Conservation (phyloP, 92 coral and sea anemone species). For the Meandrina meandrites region DNA sequence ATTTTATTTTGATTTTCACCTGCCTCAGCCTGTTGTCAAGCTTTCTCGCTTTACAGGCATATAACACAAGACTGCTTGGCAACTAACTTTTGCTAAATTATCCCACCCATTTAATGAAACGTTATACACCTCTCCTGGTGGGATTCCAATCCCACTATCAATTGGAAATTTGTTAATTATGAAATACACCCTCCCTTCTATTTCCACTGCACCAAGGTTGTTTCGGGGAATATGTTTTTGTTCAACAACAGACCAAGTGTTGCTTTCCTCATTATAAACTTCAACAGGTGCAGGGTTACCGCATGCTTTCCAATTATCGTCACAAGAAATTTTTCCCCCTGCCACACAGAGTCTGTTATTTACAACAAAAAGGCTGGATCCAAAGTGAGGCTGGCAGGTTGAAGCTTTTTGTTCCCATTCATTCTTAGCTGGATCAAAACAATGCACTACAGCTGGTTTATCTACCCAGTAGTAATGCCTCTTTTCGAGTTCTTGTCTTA, state of each 20-base stretch:
- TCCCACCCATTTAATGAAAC: slow-evolving; percentile 34
- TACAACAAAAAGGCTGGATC: too few species aligned
- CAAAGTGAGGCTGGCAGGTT: too few species aligned
- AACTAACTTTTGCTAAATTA: neutral
- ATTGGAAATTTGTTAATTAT: too few species aligned
- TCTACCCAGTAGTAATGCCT: neutral
- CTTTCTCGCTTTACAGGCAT: too few species aligned
- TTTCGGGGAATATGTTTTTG: slow-evolving; percentile 19
- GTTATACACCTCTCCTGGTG: neutral
- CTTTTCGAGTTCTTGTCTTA: neutral
- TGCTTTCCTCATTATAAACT: neutral
- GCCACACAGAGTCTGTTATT: slow-evolving; percentile 33
- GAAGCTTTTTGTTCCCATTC: too few species aligned
- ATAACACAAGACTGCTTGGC: too few species aligned
- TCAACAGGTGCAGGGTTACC: neutral
- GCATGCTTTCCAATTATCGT: neutral
- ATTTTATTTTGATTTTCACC: too few species aligned
- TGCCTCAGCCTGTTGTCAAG: too few species aligned
- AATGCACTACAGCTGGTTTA: neutral
- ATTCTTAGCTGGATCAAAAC: slow-evolving; percentile 20
- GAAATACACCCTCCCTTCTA: too few species aligned
- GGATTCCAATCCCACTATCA: too few species aligned
- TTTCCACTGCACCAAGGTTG: too few species aligned
- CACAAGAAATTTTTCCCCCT: slow-evolving; percentile 9
- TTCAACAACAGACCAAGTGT: too few species aligned